Conservation (phyloP, 2,888 invertebrate species). For the Habroteleia sp. region DNA sequence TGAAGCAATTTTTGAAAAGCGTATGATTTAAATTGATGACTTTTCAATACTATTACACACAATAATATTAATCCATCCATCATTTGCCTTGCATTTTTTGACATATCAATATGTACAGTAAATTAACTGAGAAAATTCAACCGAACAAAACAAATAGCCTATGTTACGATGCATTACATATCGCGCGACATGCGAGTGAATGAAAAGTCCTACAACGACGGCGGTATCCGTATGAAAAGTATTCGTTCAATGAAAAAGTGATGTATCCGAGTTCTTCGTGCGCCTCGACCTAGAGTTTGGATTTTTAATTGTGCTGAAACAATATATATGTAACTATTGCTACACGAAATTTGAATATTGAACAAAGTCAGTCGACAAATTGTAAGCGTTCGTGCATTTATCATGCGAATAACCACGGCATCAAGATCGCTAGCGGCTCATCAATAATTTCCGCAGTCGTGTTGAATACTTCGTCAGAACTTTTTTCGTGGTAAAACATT, state of each 20-base stretch:
- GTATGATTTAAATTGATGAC: constrained; percentile 35
- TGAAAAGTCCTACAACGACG: constrained; percentile 49
- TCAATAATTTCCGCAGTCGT: constrained; percentile 19
- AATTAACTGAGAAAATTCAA: constrained; percentile 48
- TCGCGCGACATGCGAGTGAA: constrained; percentile 57
- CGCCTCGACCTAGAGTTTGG: neutral
- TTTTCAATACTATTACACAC: constrained; percentile 38
- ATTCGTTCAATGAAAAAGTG: constrained; percentile 46
- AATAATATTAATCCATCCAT: constrained; percentile 35
- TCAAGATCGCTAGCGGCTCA: neutral
- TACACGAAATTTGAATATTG: constrained; percentile 14
- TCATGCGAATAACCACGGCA: neutral
- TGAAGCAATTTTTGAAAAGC: constrained; percentile 18
- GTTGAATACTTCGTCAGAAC: constrained; percentile 31
- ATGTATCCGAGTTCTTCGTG: constrained; percentile 17
- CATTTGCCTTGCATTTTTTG: constrained; percentile 38
- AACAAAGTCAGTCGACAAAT: constrained; percentile 10
- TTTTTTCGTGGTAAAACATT: constrained; percentile 11
- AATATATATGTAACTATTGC: too few species aligned
- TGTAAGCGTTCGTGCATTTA: neutral
- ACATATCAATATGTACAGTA: constrained; percentile 40
- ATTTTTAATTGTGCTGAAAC: constrained; percentile 18
- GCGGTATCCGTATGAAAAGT: constrained; percentile 20
- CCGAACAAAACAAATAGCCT: constrained; percentile 29
- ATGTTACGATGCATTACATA: constrained; percentile 58